Evolutionary conservation across 2,888 invertebrate species (phyloP).

Genomic region (Dorcus parallelipipedus): DNA sequence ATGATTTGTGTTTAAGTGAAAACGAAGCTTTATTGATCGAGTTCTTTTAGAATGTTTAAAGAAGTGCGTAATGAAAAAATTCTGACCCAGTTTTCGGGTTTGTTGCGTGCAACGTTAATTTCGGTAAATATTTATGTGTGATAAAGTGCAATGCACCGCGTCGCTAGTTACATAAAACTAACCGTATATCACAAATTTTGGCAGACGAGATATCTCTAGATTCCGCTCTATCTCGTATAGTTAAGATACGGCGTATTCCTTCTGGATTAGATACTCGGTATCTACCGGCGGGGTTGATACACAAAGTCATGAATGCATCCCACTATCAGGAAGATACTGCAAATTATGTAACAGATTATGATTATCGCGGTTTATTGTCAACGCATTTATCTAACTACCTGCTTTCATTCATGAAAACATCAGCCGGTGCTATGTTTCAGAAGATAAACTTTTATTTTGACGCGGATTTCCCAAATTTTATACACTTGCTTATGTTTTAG

Average conservation of each 20-base stretch:
- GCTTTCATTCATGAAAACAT: conserved; percentile 3
- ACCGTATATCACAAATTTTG: background rate
- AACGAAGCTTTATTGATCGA: no score
- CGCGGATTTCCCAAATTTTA: background rate
- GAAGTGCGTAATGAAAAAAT: no score
- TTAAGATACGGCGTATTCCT: conserved; percentile 9
- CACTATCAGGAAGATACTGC: conserved; percentile 9
- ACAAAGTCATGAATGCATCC: background rate
- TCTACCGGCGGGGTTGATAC: conserved; percentile 14
- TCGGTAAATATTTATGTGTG: no score
- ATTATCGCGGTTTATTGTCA: conserved; percentile 7
- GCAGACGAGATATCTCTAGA: background rate
- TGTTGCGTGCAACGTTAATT: no score
- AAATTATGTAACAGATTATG: conserved; percentile 11
- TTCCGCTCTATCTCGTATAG: background rate
- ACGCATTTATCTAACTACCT: conserved; percentile 1
- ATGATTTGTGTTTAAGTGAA: no score
- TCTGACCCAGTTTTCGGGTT: no score
- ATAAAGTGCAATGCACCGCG: no score
- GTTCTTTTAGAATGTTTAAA: no score
- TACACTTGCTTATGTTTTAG: conserved; percentile 51
- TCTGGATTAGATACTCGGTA: conserved; percentile 13
- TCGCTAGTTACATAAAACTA: no score
- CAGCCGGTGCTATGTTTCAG: background rate
- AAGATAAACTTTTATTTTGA: background rate